Evolutionary conservation across 1,140 invertebrate genomes (phyloP), one percentile per base, ranked within the genome.

Genomic region (Polyergus mexicanus): DNA sequence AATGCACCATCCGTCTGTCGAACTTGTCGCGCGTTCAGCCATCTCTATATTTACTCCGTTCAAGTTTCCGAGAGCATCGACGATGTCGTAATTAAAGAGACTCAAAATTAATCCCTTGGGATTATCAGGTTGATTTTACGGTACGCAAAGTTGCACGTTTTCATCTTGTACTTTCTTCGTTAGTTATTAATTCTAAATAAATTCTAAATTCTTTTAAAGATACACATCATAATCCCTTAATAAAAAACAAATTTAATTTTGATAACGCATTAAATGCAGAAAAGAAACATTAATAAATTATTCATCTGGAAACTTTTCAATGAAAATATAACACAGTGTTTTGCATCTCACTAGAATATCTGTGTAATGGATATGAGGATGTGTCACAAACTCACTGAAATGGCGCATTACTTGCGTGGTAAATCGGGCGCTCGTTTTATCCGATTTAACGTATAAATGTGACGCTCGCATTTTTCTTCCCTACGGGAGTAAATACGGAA

Each of bases 381-480:
- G 74, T 58, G 62, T 78, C 75, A 51, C 75, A 32, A 80, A 85
- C 80, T 84, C 62, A 77, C 60, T 65, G 84, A 85, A 80, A 85
- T 78, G 76, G 63, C 75, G 62, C 51, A 38, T 78, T 85, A 77
- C 75, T 58, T 89, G 76, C 83, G 63, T 71, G 89, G 91, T 91
- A 91, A 92, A 92, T 92, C 91, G 91, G 89, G 90, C 88, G 86
- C 84, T 89, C 88, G 85, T 86, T 78, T 90, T 91, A 88, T 91
- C 84, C 89, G 76, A 86, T 86, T 84, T 86, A 86, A 86, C 78
- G 88, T 86, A 84, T 86, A 88, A 89, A 88, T 88, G 84, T 84
- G 81, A 77, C 81, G 58, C 81, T 65, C 74, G 80, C 84, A 92
- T 90, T 91, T 91, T 91, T 91, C 90, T 90, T 90, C 83, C 65